phyloP scores from a whole-genome alignment of 2,797 vertebrate genomes.

The Brachymystax lenok region DNA sequence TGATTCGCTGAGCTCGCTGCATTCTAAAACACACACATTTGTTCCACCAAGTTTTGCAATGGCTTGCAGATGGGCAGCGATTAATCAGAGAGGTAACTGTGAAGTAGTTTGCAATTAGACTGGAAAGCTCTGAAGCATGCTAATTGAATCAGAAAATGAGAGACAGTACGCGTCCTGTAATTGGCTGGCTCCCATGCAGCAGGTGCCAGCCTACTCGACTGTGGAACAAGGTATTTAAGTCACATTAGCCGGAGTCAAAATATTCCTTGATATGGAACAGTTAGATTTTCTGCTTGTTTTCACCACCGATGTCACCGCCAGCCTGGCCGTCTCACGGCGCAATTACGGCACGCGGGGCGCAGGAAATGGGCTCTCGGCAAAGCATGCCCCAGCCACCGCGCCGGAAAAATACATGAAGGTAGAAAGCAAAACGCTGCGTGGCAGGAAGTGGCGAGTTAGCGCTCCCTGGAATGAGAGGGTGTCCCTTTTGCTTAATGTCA shows the following conservation, averaged over 20 bases:
- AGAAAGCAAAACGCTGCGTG: background rate
- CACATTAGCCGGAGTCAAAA: slow-evolving; percentile 98
- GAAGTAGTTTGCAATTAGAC: slow-evolving; percentile 99
- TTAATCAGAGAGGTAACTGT: slow-evolving; percentile 99
- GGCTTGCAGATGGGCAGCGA: slow-evolving; percentile 98
- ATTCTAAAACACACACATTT: slow-evolving; percentile 91
- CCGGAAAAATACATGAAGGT: slow-evolving; percentile 32
- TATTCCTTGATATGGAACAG: slow-evolving; percentile 98
- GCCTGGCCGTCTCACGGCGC: slow-evolving; percentile 35
- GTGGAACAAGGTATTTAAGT: slow-evolving; percentile 99
- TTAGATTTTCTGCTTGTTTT: slow-evolving; percentile 97
- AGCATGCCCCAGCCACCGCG: slow-evolving; percentile 20
- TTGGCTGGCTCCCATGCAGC: slow-evolving; percentile 98
- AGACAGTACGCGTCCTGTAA: slow-evolving; percentile 91
- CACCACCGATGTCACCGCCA: slow-evolving; percentile 78
- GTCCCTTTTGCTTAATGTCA: slow-evolving; percentile 3
- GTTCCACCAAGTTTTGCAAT: slow-evolving; percentile 94
- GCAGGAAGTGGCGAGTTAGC: slow-evolving; percentile 46
- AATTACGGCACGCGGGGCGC: slow-evolving; percentile 47
- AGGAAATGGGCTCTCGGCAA: slow-evolving; percentile 31
- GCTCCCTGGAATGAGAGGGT: slow-evolving; percentile 5
- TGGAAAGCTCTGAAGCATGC: slow-evolving; percentile 99
- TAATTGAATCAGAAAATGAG: slow-evolving; percentile 99
- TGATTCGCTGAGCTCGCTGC: slow-evolving; percentile 82
- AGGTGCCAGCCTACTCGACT: slow-evolving; percentile 99